These are phyloP conservation scores for Stegana nigrithorax DNA, from an alignment of 2,888 invertebrate species.

Conservation along the genomic window DNA sequence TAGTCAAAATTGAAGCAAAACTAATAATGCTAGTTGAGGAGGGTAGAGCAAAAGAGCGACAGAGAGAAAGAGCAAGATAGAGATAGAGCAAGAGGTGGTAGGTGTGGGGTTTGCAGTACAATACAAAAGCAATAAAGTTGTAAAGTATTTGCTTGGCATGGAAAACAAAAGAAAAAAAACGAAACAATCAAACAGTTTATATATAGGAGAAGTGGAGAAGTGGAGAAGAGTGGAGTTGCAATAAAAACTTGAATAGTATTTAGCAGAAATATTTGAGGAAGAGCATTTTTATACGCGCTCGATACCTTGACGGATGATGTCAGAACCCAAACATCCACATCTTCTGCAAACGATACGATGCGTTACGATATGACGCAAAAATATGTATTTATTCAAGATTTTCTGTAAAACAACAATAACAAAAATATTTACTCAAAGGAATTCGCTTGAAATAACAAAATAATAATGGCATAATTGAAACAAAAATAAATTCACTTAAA, in stretches of 20 bases:
- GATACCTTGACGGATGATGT: conserved; percentile 51
- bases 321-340: conserved; percentile 32
- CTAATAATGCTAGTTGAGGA: no score
- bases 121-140: no score
- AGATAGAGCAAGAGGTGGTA: conserved; percentile 27
- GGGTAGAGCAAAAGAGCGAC: no score
- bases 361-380: conserved; percentile 25
- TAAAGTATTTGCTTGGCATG: no score
- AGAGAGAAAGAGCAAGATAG: conserved; percentile 29
- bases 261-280: neutral
- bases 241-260: conserved; percentile 26
- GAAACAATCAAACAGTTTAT: neutral
- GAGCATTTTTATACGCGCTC: conserved; percentile 19
- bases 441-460: conserved; percentile 43
- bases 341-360: conserved; percentile 3
- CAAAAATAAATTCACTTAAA: conserved; percentile 14
- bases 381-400: conserved; percentile 52
- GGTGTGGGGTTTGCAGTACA: conserved; percentile 31
- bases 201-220: neutral
- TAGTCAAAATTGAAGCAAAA: conserved; percentile 31
- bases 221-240: conserved; percentile 15
- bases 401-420: conserved; percentile 64
- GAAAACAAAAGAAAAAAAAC: no score
- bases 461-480: conserved; percentile 29
- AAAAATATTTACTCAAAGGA: conserved; percentile 29